Conservation (phyloP, 2,888 invertebrate genomes). For the Blastobasis adustella region DNA sequence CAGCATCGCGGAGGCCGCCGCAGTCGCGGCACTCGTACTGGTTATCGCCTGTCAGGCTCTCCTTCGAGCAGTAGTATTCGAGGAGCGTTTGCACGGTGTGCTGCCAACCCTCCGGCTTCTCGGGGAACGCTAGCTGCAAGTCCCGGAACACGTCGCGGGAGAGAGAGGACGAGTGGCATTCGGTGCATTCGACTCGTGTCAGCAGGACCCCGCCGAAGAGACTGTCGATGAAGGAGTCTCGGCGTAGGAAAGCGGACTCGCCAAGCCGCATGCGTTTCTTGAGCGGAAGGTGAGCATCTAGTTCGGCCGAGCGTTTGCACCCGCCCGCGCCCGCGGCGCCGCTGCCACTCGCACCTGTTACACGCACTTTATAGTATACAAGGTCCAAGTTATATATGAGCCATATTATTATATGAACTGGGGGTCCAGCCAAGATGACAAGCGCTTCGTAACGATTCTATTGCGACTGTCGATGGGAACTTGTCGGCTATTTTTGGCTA, state of each 20-base stretch:
- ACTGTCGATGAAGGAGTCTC: conserved; percentile 73
- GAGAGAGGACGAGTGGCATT: conserved; percentile 82
- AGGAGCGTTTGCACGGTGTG: conserved; percentile 85
- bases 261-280: conserved; percentile 41
- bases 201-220: conserved; percentile 86
- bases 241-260: conserved; percentile 33
- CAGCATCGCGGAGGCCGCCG: conserved; percentile 83
- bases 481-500: too few relatives aligned
- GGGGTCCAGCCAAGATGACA: too few relatives aligned
- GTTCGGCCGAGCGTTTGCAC: conserved; percentile 11
- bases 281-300: conserved; percentile 18
- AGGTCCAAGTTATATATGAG: background rate
- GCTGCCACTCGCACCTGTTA: conserved; percentile 36
- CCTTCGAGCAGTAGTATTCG: conserved; percentile 85
- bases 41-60: conserved; percentile 86
- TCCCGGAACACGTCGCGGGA: conserved; percentile 88
- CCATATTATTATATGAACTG: too few relatives aligned
- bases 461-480: too few relatives aligned
- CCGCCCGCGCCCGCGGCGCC: conserved; percentile 25
- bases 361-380: background rate
- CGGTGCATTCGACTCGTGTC: conserved; percentile 83
- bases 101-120: conserved; percentile 53
- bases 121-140: conserved; percentile 84
- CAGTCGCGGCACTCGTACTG: conserved; percentile 87
- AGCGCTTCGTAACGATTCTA: too few relatives aligned